Conservation (phyloP, 1,140 invertebrate genomes). For the Heliconius hewitsoni region DNA sequence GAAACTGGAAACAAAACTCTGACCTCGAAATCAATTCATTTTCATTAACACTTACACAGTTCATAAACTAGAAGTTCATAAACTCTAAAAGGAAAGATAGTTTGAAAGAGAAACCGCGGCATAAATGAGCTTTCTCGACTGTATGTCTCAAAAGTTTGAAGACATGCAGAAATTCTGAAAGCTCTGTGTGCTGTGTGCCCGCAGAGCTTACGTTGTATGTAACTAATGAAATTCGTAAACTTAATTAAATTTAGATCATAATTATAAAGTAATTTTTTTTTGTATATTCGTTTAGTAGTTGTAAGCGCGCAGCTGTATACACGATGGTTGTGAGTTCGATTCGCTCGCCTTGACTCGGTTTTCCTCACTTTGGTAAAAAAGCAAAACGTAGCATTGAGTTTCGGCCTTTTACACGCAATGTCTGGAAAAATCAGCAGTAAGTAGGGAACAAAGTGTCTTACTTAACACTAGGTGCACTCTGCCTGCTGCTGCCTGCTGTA, state of each 20-base stretch:
- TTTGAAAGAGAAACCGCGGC: constrained; percentile 7
- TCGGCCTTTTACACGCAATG: no score
- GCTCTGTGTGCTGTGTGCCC: background rate
- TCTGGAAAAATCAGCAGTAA: no score
- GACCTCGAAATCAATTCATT: background rate
- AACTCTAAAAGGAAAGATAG: constrained; percentile 8
- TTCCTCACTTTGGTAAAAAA: no score
- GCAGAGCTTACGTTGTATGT: background rate
- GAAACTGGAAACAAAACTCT: background rate
- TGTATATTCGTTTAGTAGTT: no score
- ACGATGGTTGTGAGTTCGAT: no score
- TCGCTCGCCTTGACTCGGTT: no score
- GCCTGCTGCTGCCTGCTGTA: no score
- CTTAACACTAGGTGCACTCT: no score
- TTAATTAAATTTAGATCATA: background rate
- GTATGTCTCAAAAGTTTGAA: constrained; percentile 14
- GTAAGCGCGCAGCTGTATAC: no score
- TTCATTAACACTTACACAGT: background rate
- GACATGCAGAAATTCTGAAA: constrained; percentile 1
- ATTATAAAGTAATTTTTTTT: no score
- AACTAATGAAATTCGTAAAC: background rate
- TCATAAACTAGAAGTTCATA: background rate
- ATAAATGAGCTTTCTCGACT: constrained; percentile 1
- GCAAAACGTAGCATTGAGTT: no score
- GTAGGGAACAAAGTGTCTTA: no score